Evolutionary conservation across 2,113 vertebrate genomes (phyloP).

Genomic region (Microcebus jonahi): DNA sequence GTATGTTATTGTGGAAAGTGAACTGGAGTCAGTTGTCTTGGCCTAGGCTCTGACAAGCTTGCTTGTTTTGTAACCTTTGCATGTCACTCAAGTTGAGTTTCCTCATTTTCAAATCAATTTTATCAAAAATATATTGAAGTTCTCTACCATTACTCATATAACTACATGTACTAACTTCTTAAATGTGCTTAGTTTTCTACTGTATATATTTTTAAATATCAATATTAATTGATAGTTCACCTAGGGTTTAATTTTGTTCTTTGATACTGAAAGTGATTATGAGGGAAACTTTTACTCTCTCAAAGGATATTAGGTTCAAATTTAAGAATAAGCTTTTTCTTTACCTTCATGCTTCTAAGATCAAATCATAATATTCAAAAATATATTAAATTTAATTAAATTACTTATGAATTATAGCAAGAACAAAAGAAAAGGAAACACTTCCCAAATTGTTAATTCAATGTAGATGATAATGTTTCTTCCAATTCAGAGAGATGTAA

Average conservation of each 20-base stretch:
- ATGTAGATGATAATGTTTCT: neutral
- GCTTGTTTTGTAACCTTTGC: neutral
- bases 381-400: neutral
- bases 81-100: neutral
- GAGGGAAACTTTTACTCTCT: neutral
- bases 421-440: neutral
- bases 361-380: neutral
- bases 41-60: too few species aligned
- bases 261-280: neutral
- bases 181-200: neutral
- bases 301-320: neutral
- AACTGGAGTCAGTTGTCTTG: neutral
- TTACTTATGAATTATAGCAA: neutral
- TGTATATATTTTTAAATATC: neutral
- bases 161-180: neutral
- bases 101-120: neutral
- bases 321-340: constrained; percentile 21
- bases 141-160: neutral
- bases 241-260: neutral
- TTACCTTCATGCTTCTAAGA: constrained; percentile 42
- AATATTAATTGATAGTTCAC: neutral
- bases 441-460: neutral
- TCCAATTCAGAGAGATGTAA: constrained; percentile 12
- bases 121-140: neutral
- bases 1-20: neutral